phyloP scores from a whole-genome alignment of 2,113 vertebrate species.

The Guaruba guarouba region DNA sequence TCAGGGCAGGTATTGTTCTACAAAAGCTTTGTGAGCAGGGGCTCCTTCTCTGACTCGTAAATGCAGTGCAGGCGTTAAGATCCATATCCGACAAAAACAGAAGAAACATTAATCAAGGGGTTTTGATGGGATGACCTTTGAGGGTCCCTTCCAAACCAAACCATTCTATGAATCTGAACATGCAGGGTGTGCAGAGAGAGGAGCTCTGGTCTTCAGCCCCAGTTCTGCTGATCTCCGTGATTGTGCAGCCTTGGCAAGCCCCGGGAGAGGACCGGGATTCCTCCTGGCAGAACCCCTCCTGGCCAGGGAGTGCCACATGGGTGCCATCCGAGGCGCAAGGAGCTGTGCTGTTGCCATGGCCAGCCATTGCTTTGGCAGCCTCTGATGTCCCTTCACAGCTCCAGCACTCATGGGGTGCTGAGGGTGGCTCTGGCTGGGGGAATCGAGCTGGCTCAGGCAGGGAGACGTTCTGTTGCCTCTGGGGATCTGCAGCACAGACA shows the following conservation, averaged over 20 bases:
- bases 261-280: not conserved
- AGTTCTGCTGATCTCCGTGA: not conserved
- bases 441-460: too few relatives aligned
- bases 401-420: accelerated
- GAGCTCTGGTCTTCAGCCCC: not conserved
- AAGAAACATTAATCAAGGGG: not conserved
- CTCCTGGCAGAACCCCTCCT: too few relatives aligned
- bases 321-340: accelerated
- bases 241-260: not conserved
- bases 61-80: not conserved
- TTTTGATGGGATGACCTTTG: not conserved
- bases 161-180: not conserved
- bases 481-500: accelerated
- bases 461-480: not conserved
- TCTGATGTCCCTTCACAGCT: not conserved
- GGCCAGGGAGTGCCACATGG: accelerated
- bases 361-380: not conserved
- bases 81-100: not conserved
- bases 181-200: not conserved
- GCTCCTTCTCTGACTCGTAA: not conserved
- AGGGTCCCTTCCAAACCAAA: not conserved
- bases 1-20: not conserved
- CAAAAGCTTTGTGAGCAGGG: not conserved
- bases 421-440: not conserved
- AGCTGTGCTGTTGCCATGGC: not conserved